phyloP scores from a whole-genome alignment of 2,888 invertebrate species.

The Lathronympha strigana region DNA sequence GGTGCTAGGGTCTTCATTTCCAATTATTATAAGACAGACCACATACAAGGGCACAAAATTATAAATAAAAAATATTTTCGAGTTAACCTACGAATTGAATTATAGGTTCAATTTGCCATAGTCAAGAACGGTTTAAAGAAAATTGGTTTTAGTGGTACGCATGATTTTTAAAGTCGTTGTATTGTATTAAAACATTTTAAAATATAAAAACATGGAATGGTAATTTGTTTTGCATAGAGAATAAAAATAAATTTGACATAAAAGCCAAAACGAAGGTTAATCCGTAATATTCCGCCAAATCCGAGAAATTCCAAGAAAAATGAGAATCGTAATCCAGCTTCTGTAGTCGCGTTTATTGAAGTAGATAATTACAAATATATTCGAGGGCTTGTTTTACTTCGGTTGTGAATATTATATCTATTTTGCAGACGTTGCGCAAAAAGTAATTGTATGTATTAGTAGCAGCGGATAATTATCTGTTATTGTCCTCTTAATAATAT shows the following conservation, averaged over 20 bases:
- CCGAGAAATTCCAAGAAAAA: slow-evolving; percentile 33
- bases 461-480: background rate
- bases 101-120: no score
- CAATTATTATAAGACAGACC: no score
- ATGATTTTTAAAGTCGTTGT: background rate
- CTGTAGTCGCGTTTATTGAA: slow-evolving; percentile 39
- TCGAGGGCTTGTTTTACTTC: slow-evolving; percentile 17
- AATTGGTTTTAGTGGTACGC: background rate
- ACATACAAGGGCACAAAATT: no score
- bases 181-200: background rate
- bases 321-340: slow-evolving; percentile 24
- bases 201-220: background rate
- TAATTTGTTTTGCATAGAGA: background rate
- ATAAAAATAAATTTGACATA: slow-evolving; percentile 13
- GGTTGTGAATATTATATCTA: slow-evolving; percentile 31
- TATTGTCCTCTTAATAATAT: no score
- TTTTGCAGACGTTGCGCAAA: slow-evolving; percentile 15
- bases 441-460: background rate
- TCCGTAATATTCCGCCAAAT: slow-evolving; percentile 31
- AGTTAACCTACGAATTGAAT: no score
- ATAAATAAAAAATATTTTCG: no score
- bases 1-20: no score
- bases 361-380: slow-evolving; percentile 41
- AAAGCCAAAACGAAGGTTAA: slow-evolving; percentile 18
- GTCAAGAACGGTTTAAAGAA: no score